Conservation (phyloP, 1,140 invertebrate genomes). For the Teleogryllus occipitalis region DNA sequence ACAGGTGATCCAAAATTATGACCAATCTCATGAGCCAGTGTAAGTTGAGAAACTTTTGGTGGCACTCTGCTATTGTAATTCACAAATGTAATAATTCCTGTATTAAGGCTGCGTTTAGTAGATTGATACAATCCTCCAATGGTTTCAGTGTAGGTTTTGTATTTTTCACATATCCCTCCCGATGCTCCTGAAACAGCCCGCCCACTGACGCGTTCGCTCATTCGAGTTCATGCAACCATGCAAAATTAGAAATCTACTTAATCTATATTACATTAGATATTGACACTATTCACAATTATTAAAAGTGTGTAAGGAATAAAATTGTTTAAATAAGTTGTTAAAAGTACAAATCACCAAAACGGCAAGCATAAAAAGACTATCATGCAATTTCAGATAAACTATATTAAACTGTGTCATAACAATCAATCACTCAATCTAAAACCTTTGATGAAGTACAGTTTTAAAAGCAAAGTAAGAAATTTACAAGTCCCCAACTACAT, state of each 20-base stretch:
- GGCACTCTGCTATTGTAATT: constrained; percentile 97
- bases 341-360: no score
- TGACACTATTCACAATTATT: neutral
- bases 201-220: neutral
- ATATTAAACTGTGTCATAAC: no score
- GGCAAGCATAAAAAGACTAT: no score
- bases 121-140: constrained; percentile 87
- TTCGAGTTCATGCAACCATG: neutral
- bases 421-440: no score
- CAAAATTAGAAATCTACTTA: neutral
- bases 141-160: constrained; percentile 94
- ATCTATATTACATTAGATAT: neutral
- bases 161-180: constrained; percentile 97
- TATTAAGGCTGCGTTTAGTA: constrained; percentile 91
- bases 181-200: constrained; percentile 63
- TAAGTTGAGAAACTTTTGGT: constrained; percentile 94
- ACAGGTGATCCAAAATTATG: constrained; percentile 98
- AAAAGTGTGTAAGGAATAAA: neutral
- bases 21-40: constrained; percentile 97
- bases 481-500: no score
- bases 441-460: no score
- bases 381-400: no score
- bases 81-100: constrained; percentile 97
- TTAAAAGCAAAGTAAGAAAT: no score
- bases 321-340: neutral